Evolutionary conservation across 2,888 invertebrate species (phyloP).

Genomic region (Oligia strigilis): DNA sequence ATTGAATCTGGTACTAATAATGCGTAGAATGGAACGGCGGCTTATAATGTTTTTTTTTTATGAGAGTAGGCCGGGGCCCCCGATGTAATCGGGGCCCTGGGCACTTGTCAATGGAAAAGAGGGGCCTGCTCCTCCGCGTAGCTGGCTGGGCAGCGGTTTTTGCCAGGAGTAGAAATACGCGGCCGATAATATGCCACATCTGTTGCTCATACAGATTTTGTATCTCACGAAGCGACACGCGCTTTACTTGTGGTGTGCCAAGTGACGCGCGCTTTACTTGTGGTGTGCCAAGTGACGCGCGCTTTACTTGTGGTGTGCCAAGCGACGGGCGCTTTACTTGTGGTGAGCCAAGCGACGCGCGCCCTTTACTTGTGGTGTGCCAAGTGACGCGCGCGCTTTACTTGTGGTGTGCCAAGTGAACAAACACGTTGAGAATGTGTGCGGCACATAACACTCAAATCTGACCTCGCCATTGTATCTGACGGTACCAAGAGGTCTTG

Average conservation of each 20-base stretch:
- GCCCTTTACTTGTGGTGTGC: not conserved
- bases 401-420: not conserved
- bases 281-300: not conserved
- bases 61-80: too few relatives aligned
- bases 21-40: too few relatives aligned
- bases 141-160: too few relatives aligned
- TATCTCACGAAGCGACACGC: not conserved
- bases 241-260: not conserved
- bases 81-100: too few relatives aligned
- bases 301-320: not conserved
- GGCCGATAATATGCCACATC: not conserved
- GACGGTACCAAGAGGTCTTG: too few relatives aligned
- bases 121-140: too few relatives aligned
- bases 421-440: not conserved
- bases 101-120: too few relatives aligned
- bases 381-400: not conserved
- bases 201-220: not conserved
- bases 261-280: not conserved
- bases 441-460: not conserved
- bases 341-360: not conserved
- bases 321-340: not conserved
- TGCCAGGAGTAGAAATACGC: too few relatives aligned
- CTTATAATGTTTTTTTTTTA: too few relatives aligned
- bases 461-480: not conserved
- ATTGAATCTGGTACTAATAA: too few relatives aligned